A percentile compares a stretch with the other conserved stretches of the same genome.
These are phyloP conservation scores for Augochlorella aurata DNA, from an alignment of 2,888 invertebrate genomes.

Conservation along the genomic window DNA sequence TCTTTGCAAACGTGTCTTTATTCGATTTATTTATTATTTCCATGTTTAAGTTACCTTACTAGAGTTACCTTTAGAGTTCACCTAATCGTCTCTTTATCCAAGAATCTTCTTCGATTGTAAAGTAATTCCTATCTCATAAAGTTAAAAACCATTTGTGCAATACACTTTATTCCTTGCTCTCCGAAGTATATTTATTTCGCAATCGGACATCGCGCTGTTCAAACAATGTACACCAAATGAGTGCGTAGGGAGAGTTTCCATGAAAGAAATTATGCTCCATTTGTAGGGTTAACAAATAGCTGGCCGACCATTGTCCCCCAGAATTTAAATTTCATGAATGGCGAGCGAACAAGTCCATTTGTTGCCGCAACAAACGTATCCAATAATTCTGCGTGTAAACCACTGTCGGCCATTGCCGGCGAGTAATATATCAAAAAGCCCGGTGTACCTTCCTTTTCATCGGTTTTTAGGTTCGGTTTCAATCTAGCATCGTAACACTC, in stretches of 20 bases:
- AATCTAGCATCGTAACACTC: background rate
- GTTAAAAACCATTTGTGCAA: too few relatives aligned
- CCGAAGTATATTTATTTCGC: too few relatives aligned
- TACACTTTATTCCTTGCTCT: too few relatives aligned
- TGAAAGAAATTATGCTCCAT: background rate
- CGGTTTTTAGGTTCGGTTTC: background rate
- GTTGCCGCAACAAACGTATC: background rate
- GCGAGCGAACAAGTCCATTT: background rate
- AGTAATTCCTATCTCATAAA: too few relatives aligned
- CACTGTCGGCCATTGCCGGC: background rate
- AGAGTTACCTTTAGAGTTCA: too few relatives aligned
- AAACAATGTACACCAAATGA: background rate
- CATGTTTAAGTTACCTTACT: too few relatives aligned
- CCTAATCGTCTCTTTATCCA: too few relatives aligned
- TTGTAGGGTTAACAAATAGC: background rate
- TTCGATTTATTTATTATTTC: too few relatives aligned
- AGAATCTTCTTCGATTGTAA: too few relatives aligned
- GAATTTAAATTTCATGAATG: constrained; percentile 2
- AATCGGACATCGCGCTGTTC: too few relatives aligned
- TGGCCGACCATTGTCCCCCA: background rate
- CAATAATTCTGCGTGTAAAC: background rate
- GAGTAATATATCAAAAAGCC: background rate
- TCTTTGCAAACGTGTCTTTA: too few relatives aligned
- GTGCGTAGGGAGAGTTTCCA: background rate
- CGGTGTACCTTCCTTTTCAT: background rate